Conservation (phyloP, 2,888 invertebrate genomes). For the Acanthoscelides obtectus region DNA sequence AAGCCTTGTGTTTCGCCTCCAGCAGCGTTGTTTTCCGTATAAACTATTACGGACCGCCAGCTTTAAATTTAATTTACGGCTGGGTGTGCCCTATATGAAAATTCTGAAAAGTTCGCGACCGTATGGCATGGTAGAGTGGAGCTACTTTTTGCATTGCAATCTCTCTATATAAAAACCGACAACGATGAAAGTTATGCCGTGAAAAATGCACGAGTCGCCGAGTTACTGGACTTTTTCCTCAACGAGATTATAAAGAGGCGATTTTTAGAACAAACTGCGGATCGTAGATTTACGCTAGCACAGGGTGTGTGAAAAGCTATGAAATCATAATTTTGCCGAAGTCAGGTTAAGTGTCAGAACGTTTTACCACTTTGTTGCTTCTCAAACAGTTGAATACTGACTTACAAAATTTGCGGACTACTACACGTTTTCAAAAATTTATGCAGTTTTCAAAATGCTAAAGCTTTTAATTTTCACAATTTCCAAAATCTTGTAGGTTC, state of each 20-base stretch:
- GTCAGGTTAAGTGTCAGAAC: neutral
- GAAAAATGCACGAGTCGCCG: neutral
- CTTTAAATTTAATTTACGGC: neutral
- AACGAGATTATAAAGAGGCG: neutral
- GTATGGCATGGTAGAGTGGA: neutral
- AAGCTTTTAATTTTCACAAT: too few relatives aligned
- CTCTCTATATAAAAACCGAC: neutral
- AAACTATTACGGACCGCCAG: neutral
- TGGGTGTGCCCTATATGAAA: neutral
- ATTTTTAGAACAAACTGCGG: neutral
- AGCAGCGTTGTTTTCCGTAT: neutral
- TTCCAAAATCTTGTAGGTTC: too few relatives aligned
- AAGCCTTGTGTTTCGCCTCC: neutral
- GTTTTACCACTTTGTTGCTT: too few relatives aligned
- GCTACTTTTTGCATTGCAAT: neutral
- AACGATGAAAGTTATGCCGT: neutral
- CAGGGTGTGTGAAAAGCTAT: neutral
- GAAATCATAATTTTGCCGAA: too few relatives aligned
- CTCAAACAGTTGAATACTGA: too few relatives aligned
- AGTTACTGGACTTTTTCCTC: neutral
- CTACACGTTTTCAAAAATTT: too few relatives aligned
- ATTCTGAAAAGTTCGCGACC: neutral
- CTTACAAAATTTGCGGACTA: too few relatives aligned
- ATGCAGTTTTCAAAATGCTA: too few relatives aligned
- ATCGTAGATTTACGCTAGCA: neutral